Evolutionary conservation across 2,888 invertebrate species (phyloP).

Genomic region (Hedychridium roseum): DNA sequence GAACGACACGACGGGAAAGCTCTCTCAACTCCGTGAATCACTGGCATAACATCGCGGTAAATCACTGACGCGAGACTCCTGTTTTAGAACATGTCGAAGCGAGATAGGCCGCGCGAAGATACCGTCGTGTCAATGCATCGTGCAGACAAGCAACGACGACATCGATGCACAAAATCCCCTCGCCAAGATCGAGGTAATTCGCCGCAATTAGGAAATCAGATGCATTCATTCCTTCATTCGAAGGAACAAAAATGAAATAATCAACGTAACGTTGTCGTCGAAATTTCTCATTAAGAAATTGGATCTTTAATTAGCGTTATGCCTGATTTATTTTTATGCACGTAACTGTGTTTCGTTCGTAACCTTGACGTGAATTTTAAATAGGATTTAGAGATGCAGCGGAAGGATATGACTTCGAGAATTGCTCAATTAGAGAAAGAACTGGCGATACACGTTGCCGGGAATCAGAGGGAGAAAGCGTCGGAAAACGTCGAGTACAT

Average conservation of each 20-base stretch:
- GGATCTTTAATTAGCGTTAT: too few relatives aligned
- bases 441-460: slow-evolving; percentile 35
- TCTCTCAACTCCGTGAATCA: slow-evolving; percentile 30
- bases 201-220: not conserved
- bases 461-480: slow-evolving; percentile 51
- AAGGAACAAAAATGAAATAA: too few relatives aligned
- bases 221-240: too few relatives aligned
- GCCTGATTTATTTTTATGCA: too few relatives aligned
- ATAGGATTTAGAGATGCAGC: slow-evolving; percentile 51
- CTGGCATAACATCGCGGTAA: slow-evolving; percentile 17
- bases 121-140: slow-evolving; percentile 40
- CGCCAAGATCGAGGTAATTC: slow-evolving; percentile 48
- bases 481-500: slow-evolving; percentile 60
- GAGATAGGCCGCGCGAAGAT: slow-evolving; percentile 50
- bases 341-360: too few relatives aligned
- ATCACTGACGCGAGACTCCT: slow-evolving; percentile 23
- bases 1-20: too few relatives aligned
- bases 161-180: slow-evolving; percentile 37
- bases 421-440: slow-evolving; percentile 50
- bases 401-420: slow-evolving; percentile 42
- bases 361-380: not conserved
- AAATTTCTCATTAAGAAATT: too few relatives aligned
- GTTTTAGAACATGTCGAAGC: slow-evolving; percentile 54
- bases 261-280: too few relatives aligned
- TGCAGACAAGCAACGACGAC: slow-evolving; percentile 34